Evolutionary conservation across 1,140 invertebrate species (phyloP).

Genomic region (Argopecten irradians): DNA sequence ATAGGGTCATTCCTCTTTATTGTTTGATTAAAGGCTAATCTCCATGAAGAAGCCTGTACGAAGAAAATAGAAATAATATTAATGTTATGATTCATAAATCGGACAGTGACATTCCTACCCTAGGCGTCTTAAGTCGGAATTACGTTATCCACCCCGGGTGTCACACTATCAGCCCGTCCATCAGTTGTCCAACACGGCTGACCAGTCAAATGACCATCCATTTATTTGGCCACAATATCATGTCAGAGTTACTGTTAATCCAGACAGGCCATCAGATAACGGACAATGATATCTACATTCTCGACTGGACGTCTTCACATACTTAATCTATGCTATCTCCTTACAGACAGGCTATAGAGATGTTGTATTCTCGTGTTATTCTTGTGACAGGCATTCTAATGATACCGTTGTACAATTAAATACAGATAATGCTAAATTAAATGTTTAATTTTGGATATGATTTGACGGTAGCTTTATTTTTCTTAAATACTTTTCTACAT

Average conservation of each 20-base stretch:
- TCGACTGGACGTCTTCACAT: background rate
- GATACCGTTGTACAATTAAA: too few species aligned
- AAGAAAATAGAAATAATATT: background rate
- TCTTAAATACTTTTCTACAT: too few species aligned
- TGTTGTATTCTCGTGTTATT: too few species aligned
- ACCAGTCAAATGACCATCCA: background rate
- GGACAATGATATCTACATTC: background rate
- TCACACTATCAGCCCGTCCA: background rate
- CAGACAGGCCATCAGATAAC: background rate
- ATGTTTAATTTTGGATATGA: too few species aligned
- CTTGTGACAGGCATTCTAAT: too few species aligned
- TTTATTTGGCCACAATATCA: conserved; percentile 17
- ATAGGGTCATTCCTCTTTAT: background rate
- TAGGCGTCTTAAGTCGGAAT: background rate
- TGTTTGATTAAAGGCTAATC: background rate
- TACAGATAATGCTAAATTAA: too few species aligned
- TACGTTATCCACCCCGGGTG: conserved; percentile 19
- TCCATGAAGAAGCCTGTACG: background rate
- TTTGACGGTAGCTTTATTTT: too few species aligned
- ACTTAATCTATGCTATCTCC: background rate
- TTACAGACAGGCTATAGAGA: too few species aligned
- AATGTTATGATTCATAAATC: background rate
- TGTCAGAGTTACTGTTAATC: conserved; percentile 3
- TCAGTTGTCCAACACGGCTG: background rate
- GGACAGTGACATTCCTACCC: background rate